Evolutionary conservation across 2,113 vertebrate species (phyloP), one percentile per base, ranked within the genome.

Genomic region (Clarias macrocephalus): DNA sequence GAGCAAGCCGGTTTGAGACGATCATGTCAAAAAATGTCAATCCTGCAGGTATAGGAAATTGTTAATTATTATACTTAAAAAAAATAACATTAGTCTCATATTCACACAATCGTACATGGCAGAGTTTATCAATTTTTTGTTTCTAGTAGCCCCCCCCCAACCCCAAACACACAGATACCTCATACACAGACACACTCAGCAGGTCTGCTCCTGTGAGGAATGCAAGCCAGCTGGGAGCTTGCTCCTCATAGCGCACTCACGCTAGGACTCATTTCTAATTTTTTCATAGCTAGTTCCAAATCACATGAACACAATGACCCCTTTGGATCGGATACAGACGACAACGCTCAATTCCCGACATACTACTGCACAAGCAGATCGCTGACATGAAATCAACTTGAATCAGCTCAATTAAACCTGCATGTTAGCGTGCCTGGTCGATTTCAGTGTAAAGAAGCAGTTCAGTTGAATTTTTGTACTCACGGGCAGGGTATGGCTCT

Each of bases 201-300:
- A 18, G 28, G 77, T 48, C 54, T 81, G 79, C 56, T 80, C 28
- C 23, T 76, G 54, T 77, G 37, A 60, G 33, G 42, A 80, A 85
- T 62, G 85, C 60, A 57, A 23, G 10, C 19, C 42, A 60, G 10
- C 57, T 62, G n/a, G 7, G 30, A 83, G 63, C 80, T 66, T 90
- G 8, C n/a, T 52, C 80, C 84, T 86, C 63, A 86, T 80, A 72
- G 60, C 75, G 37, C 81, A 33, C n/a, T 77, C 54, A 73, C 65
- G 42, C 72, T 85, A 77, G 33, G 72, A 65, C 25, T 30, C 75
- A 70, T 30, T 79, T 56, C 19, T 59, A 21, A 25, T 60, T 25
- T 23, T 18, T 33, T 11, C 6, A 66, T 13, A 42, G 18, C n/a
- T 60, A 42, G 23, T 25, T 62, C 54, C 19, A 68, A 83, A 4